phyloP scores from a whole-genome alignment of 2,888 invertebrate species.

The Nomada lathburiana region DNA sequence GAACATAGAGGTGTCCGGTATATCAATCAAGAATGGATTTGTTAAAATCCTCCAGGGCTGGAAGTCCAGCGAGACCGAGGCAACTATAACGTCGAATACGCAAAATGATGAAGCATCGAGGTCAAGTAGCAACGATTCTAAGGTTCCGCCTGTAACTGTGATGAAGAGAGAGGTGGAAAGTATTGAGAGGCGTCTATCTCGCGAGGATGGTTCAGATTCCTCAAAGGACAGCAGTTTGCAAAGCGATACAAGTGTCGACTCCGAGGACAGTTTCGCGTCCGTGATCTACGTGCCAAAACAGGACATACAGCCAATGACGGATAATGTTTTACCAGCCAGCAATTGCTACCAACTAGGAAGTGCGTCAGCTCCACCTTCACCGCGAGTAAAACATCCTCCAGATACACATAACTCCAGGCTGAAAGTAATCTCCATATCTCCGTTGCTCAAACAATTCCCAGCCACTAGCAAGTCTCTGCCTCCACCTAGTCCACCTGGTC shows the following conservation, averaged over 20 bases:
- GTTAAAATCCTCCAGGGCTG: constrained; percentile 91
- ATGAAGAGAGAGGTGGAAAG: constrained; percentile 78
- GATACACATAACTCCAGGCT: constrained; percentile 86
- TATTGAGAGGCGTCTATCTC: constrained; percentile 90
- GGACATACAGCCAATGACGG: constrained; percentile 85
- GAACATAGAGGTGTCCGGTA: constrained; percentile 91
- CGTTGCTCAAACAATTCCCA: constrained; percentile 86
- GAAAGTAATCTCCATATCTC: constrained; percentile 87
- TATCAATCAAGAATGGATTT: constrained; percentile 90
- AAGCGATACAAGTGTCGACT: constrained; percentile 97
- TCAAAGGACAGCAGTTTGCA: constrained; percentile 95
- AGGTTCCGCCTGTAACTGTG: constrained; percentile 28
- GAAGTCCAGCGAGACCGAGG: constrained; percentile 79
- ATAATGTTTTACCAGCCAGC: constrained; percentile 59
- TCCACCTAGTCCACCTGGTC: constrained; percentile 80
- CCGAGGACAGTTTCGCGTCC: constrained; percentile 96
- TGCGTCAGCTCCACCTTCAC: constrained; percentile 92
- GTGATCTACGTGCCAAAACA: constrained; percentile 96
- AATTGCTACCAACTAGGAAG: constrained; percentile 86
- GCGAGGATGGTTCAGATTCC: constrained; percentile 95
- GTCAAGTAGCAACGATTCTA: constrained; percentile 49
- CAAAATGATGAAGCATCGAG: constrained; percentile 35
- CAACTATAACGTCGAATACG: constrained; percentile 31
- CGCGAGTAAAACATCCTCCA: constrained; percentile 89
- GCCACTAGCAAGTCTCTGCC: constrained; percentile 86